These are phyloP conservation scores for Henicopernis longicauda DNA, from an alignment of 2,113 vertebrate species.

Conservation along the genomic window DNA sequence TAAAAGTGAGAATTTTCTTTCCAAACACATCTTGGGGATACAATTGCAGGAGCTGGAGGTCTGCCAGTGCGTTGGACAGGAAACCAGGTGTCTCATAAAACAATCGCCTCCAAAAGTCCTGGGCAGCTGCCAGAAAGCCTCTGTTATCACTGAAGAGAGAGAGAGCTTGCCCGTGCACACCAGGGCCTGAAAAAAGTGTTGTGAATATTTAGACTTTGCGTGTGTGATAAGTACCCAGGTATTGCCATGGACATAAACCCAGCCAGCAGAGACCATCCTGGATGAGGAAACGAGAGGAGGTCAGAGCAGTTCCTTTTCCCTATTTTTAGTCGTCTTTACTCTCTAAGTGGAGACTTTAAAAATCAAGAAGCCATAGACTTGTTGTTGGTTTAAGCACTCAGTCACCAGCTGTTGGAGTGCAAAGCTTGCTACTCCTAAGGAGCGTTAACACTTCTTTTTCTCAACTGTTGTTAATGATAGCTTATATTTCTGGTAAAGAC, in stretches of 20 bases:
- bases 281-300: not conserved
- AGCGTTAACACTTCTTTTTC: not conserved
- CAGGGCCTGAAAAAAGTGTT: not conserved
- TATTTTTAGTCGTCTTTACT: not conserved
- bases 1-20: not conserved
- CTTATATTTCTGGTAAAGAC: not conserved
- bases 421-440: not conserved
- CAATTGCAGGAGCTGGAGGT: not conserved
- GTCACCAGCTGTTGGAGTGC: not conserved
- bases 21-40: not conserved
- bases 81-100: not conserved
- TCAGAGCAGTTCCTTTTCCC: not conserved
- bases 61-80: not conserved
- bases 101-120: not conserved
- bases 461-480: not conserved
- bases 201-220: not conserved
- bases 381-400: not conserved
- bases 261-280: not conserved
- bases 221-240: not conserved
- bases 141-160: not conserved
- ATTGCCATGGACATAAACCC: not conserved
- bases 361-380: not conserved
- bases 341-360: not conserved
- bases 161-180: not conserved
- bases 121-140: not conserved